phyloP scores from a whole-genome alignment of 2,797 vertebrate species.

The Acipenser ruthenus region DNA sequence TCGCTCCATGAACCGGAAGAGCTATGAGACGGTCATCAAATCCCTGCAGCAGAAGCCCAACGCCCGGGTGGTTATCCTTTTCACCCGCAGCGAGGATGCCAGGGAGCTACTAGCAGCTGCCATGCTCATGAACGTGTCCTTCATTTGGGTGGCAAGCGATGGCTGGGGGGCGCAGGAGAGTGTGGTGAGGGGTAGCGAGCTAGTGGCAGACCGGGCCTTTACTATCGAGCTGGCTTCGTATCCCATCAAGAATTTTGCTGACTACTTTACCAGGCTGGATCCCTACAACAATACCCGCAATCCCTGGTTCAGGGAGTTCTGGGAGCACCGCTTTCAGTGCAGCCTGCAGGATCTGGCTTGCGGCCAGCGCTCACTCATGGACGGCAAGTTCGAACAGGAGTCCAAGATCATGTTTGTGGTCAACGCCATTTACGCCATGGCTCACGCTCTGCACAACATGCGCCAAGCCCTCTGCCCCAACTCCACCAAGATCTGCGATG shows the following conservation, averaged over 20 bases:
- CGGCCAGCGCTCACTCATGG: constrained; percentile 65
- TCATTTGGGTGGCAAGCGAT: constrained; percentile 93
- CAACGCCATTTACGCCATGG: constrained; percentile 94
- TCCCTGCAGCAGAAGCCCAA: constrained; percentile 89
- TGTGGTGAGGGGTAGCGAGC: constrained; percentile 81
- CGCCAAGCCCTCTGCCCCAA: constrained; percentile 80
- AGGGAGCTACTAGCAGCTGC: constrained; percentile 82
- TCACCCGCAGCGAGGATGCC: constrained; percentile 89
- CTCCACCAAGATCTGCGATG: constrained; percentile 74
- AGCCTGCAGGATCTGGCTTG: constrained; percentile 73
- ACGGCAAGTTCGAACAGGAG: constrained; percentile 85
- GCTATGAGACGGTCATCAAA: constrained; percentile 81
- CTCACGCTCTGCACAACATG: constrained; percentile 91
- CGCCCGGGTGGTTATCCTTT: constrained; percentile 87
- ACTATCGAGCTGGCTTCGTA: constrained; percentile 93
- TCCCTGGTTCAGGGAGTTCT: constrained; percentile 95
- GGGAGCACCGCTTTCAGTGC: constrained; percentile 85
- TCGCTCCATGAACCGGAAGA: constrained; percentile 83
- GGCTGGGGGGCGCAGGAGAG: constrained; percentile 97
- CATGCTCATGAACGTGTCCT: constrained; percentile 78
- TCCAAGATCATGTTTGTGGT: constrained; percentile 97
- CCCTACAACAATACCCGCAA: constrained; percentile 90
- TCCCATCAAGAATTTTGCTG: constrained; percentile 76
- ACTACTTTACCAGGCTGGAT: constrained; percentile 81
- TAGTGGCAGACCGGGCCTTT: constrained; percentile 83